Conservation (phyloP, 2,797 vertebrate species). For the Arctocebus calabarensis region DNA sequence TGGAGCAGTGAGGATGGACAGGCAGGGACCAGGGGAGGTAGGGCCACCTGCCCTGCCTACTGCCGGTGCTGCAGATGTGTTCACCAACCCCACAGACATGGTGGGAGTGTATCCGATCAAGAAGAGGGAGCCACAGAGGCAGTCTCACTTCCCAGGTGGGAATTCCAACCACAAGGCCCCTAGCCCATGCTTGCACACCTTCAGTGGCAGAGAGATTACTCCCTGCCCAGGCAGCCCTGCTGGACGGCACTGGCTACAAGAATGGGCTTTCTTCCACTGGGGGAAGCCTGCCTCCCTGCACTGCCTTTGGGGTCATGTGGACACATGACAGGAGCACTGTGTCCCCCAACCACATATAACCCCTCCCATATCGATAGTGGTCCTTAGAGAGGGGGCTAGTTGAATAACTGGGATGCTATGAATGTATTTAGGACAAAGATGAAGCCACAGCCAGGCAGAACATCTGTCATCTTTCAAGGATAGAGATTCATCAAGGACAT, state of each 20-base stretch:
- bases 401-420: accelerated
- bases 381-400: neutral
- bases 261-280: neutral
- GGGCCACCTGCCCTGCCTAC: neutral
- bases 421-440: too few relatives aligned
- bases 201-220: neutral
- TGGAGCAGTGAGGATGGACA: neutral
- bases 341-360: neutral
- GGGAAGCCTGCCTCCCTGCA: neutral
- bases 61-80: neutral
- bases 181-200: neutral
- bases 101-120: too few relatives aligned
- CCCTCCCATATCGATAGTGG: too few relatives aligned
- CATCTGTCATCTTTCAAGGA: too few relatives aligned
- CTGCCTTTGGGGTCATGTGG: neutral
- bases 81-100: accelerated
- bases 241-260: neutral
- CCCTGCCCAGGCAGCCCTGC: neutral
- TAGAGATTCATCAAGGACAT: too few relatives aligned
- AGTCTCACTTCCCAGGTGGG: neutral
- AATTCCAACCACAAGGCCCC: neutral
- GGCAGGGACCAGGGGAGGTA: neutral
- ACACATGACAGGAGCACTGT: accelerated
- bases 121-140: neutral
- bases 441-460: neutral